Evolutionary conservation across 2,888 invertebrate genomes (phyloP).

Genomic region (Nebria salina): DNA sequence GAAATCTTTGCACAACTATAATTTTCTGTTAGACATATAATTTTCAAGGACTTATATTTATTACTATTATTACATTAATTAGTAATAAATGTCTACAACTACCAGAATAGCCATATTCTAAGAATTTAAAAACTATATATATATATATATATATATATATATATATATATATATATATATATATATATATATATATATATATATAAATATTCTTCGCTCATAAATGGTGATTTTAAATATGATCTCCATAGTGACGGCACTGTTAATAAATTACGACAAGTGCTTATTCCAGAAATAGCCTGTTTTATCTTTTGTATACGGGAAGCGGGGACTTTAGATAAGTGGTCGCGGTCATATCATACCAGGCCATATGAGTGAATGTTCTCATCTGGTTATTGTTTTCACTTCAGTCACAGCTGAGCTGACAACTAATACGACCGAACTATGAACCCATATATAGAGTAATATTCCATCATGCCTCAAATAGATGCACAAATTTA

Average conservation of each 20-base stretch:
- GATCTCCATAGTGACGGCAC: not conserved
- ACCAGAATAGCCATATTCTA: too few relatives aligned
- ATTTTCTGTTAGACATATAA: not conserved
- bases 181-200: too few relatives aligned
- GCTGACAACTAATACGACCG: not conserved
- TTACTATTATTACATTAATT: too few relatives aligned
- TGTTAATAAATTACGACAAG: not conserved
- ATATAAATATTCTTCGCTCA: too few relatives aligned
- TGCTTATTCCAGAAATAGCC: not conserved
- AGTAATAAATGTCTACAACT: too few relatives aligned
- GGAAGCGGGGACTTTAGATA: not conserved
- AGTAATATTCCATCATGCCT: not conserved
- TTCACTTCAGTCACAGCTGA: not conserved
- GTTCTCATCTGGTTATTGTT: slow-evolving; percentile 1
- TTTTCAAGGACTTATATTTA: too few relatives aligned
- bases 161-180: too few relatives aligned
- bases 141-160: too few relatives aligned
- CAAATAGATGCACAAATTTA: not conserved
- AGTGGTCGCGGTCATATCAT: not conserved
- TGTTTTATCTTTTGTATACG: not conserved
- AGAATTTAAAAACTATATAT: too few relatives aligned
- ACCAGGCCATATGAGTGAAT: not conserved
- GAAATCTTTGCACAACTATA: not conserved
- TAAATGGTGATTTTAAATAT: too few relatives aligned
- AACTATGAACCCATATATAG: not conserved